These are phyloP conservation scores for Polyploca ridens DNA, from an alignment of 2,888 invertebrate species.

Conservation along the genomic window DNA sequence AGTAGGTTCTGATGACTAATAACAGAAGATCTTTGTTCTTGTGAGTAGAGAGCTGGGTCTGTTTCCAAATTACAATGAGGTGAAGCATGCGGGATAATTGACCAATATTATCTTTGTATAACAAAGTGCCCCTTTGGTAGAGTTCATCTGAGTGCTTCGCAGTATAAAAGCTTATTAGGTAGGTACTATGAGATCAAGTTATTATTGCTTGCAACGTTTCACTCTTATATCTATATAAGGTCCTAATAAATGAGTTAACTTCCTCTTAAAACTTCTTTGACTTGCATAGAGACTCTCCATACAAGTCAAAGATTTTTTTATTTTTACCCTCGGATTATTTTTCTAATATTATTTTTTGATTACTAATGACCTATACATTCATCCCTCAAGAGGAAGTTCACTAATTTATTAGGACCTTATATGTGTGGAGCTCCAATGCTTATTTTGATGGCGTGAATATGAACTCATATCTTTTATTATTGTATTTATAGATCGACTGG, in stretches of 20 bases:
- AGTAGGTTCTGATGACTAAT: conserved; percentile 3
- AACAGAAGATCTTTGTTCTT: conserved; percentile 26
- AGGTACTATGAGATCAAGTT: conserved; percentile 32
- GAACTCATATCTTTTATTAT: too few relatives aligned
- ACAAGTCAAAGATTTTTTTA: too few relatives aligned
- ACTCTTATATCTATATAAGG: background rate
- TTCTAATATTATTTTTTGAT: too few relatives aligned
- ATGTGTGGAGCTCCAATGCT: background rate
- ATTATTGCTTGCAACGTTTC: conserved; percentile 39
- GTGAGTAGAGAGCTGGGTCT: conserved; percentile 32
- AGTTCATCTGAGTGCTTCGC: conserved; percentile 39
- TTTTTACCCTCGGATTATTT: too few relatives aligned
- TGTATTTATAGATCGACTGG: too few relatives aligned
- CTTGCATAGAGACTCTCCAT: too few relatives aligned
- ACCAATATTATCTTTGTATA: conserved; percentile 53
- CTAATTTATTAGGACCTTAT: too few relatives aligned
- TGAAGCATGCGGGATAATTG: conserved; percentile 45
- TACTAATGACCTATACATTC: too few relatives aligned
- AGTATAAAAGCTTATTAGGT: conserved; percentile 42
- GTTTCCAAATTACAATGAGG: conserved; percentile 38
- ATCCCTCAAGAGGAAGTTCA: too few relatives aligned
- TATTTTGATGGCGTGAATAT: too few relatives aligned
- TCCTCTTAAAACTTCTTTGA: too few relatives aligned
- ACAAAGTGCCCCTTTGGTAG: conserved; percentile 50
- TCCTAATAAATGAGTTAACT: too few relatives aligned